These are phyloP conservation scores for Serrognathus titanus DNA, from an alignment of 2,888 invertebrate species.

Conservation along the genomic window DNA sequence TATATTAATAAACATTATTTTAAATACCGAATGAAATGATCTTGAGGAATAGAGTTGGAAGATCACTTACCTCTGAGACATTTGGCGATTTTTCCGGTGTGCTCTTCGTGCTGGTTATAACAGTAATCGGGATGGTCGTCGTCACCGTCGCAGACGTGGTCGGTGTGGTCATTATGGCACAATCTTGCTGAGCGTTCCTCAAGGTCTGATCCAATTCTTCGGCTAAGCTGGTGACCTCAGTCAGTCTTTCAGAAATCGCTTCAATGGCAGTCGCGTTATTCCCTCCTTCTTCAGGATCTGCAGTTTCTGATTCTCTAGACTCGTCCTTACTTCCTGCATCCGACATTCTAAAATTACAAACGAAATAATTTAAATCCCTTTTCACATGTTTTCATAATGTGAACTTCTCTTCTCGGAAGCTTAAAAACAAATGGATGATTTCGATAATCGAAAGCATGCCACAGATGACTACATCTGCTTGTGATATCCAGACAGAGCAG, in stretches of 20 bases:
- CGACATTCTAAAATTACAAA: conserved; percentile 25
- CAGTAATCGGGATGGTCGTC: conserved; percentile 13
- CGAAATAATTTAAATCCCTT: too few species aligned
- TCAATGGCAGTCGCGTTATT: conserved; percentile 62
- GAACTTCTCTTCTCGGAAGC: too few species aligned
- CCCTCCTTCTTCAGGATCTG: conserved; percentile 22
- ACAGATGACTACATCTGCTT: too few species aligned
- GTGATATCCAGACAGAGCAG: too few species aligned
- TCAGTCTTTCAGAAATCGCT: conserved; percentile 62
- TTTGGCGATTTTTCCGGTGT: conserved; percentile 12
- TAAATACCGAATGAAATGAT: too few species aligned
- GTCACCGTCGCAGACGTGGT: conserved; percentile 29
- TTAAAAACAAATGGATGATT: too few species aligned
- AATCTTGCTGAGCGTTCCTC: conserved; percentile 51
- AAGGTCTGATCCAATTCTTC: conserved; percentile 63
- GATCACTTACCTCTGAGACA: conserved; percentile 16
- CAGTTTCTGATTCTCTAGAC: conserved; percentile 21
- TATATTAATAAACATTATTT: too few species aligned
- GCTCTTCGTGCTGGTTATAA: conserved; percentile 14
- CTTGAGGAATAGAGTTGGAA: too few species aligned
- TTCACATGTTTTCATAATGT: too few species aligned
- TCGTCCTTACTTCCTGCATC: conserved; percentile 25
- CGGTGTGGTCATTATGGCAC: conserved; percentile 35
- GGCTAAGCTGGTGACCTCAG: conserved; percentile 64
- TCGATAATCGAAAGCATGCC: too few species aligned